A percentile compares a stretch with the other conserved stretches of the same genome.
Conservation (phyloP, 2,113 vertebrate species). For the Epinephelus lanceolatus region DNA sequence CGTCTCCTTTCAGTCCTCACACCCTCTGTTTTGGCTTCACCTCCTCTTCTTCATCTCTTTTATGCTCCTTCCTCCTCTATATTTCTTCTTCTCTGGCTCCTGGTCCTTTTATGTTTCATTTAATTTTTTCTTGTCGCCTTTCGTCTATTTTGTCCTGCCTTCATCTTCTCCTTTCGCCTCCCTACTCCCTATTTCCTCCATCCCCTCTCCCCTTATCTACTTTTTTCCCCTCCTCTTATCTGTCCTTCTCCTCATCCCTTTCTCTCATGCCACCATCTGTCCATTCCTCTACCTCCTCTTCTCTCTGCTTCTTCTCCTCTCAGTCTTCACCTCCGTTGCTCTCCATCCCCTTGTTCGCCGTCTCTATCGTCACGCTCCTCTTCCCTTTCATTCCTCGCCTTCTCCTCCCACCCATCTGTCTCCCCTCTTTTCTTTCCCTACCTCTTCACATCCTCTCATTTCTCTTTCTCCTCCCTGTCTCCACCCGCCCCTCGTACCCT, state of each 20-base stretch:
- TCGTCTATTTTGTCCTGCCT: background rate
- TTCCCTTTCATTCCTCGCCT: conserved; percentile 42
- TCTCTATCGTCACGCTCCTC: conserved; percentile 42
- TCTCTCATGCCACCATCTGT: conserved; percentile 25
- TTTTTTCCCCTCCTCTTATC: no score
- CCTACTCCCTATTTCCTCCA: background rate
- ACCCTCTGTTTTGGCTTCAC: background rate
- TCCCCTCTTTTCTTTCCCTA: background rate
- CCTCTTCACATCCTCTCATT: conserved; percentile 4
- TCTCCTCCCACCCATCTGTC: conserved; percentile 66
- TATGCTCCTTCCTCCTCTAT: background rate
- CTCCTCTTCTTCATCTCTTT: background rate
- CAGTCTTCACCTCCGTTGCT: background rate
- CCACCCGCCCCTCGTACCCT: background rate
- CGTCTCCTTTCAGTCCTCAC: background rate
- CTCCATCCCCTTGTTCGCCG: conserved; percentile 8
- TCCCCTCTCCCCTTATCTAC: background rate
- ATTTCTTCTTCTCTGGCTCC: background rate
- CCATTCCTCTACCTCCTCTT: background rate
- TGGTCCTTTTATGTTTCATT: background rate
- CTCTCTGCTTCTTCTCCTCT: conserved; percentile 6
- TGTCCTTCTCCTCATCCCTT: background rate
- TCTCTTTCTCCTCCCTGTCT: background rate
- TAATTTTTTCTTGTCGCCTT: background rate
- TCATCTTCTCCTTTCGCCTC: background rate